These are phyloP conservation scores for Neogale vison DNA, from an alignment of 2,113 vertebrate genomes.

Conservation along the genomic window DNA sequence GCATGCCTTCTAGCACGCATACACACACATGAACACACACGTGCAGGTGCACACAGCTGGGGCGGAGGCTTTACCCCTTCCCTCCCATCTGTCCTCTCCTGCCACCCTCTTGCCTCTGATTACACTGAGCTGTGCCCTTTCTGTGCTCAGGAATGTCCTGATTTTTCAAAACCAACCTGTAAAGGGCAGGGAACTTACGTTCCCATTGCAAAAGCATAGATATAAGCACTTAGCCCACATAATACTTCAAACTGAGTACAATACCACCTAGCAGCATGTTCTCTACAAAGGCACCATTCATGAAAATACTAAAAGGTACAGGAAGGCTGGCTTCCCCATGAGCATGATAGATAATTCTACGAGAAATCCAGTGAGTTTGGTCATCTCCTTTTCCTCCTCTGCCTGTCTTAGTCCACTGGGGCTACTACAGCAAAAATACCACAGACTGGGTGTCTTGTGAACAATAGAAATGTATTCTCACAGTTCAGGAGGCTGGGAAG, in stretches of 20 bases:
- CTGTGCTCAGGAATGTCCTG: not conserved
- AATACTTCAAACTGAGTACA: not conserved
- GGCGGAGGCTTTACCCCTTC: not conserved
- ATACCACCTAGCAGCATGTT: not conserved
- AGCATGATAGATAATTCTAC: not conserved
- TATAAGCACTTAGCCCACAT: not conserved
- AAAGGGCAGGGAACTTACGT: not conserved
- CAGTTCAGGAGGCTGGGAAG: not conserved
- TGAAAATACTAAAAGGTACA: not conserved
- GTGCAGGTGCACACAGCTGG: not conserved
- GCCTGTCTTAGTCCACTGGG: not conserved
- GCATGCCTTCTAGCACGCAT: not conserved
- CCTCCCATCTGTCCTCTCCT: not conserved
- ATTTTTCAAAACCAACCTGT: not conserved
- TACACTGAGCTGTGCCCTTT: not conserved
- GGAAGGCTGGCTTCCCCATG: not conserved
- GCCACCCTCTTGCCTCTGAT: not conserved
- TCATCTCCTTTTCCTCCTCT: not conserved
- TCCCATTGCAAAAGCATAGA: not conserved
- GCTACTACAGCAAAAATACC: not conserved
- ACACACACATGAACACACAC: not conserved
- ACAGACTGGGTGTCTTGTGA: not conserved
- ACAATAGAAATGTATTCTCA: not conserved
- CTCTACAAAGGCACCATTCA: not conserved
- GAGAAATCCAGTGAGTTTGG: not conserved